Base-by-base conservation (phyloP, 2,888 invertebrate genomes). In the Didymodactylos carnosus region DNA sequence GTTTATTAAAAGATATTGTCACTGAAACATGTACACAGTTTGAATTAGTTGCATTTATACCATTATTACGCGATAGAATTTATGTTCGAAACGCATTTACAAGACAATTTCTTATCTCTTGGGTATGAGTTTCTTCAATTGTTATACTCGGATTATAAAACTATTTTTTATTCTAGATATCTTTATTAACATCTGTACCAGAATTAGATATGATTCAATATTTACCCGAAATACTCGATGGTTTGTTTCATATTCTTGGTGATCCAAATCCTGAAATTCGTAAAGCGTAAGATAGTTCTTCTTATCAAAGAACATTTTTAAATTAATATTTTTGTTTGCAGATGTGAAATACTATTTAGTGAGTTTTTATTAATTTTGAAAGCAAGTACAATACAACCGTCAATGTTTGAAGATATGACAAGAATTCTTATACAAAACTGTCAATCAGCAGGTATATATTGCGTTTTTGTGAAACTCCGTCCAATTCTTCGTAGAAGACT, bases 91-190 rank as follows among this genome's bases (percentile, higher is more conserved):
- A 90, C 83, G 88, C 92, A 41, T 91, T 90, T 84, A 91, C 91
- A 49, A 86, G 94, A 8, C 92, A 94, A 83, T 97, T 97, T 85
- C 88, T 94, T 23, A 92, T 97, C 79, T 92, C 93, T n/a, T 99
- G 98, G 98, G 86, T 87, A 79, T 78, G 81, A 77, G 62, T 41
- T 72, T 39, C 10, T 73, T n/a, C n/a, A n/a, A n/a, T n/a, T n/a
- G n/a, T n/a, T n/a, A n/a, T n/a, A n/a, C n/a, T n/a, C n/a, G 77
- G 29, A 62, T 39, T 29, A 16, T 19, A 53, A 14, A 35, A 23
- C 29, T 14, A n/a, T 43, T 8, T 23, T 46, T 27, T 19, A 41
- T 46, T 53, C 39, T 78, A 86, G 86, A 89, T 98, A 79, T 88
- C 90, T 19, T 91, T 93, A 77, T 86, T 98, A 80, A 91, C 95